Percentiles rank a stretch among this genome's conserved stretches.
These are phyloP conservation scores for Saguinus imperator DNA, from an alignment of 2,113 vertebrate genomes.

Conservation along the genomic window DNA sequence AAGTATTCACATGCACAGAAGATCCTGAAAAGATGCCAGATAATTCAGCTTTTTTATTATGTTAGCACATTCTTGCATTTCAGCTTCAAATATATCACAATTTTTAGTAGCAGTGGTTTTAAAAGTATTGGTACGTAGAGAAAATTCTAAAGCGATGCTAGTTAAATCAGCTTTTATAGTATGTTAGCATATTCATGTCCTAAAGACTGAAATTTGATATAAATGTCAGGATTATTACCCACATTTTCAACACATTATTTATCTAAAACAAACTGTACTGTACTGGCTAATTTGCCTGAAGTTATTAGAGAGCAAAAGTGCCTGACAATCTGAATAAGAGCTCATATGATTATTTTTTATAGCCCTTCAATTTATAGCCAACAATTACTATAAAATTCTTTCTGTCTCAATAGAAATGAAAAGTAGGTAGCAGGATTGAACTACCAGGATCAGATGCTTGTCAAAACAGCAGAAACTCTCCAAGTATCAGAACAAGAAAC, in stretches of 20 bases:
- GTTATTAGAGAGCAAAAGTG: not conserved
- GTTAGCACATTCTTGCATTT: not conserved
- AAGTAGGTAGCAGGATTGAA: not conserved
- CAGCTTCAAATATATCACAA: not conserved
- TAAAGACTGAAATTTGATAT: slow-evolving; percentile 17
- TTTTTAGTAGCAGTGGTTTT: not conserved
- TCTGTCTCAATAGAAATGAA: slow-evolving; percentile 10
- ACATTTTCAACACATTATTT: not conserved
- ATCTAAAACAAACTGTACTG: not conserved
- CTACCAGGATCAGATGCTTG: not conserved
- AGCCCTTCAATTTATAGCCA: not conserved
- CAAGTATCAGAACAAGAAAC: not conserved
- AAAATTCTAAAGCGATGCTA: not conserved
- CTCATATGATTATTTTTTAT: not conserved
- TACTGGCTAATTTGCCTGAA: not conserved
- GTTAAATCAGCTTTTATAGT: not conserved
- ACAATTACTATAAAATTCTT: not conserved
- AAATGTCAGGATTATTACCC: not conserved
- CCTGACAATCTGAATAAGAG: not conserved
- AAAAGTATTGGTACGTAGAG: not conserved
- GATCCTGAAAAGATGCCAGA: not conserved
- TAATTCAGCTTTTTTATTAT: not conserved
- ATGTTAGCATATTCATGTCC: not conserved
- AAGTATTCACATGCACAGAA: not conserved
- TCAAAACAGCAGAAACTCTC: not conserved